Evolutionary conservation across 64 coral and sea anemone genomes (phyloP).

Genomic region (Montipora cactus): DNA sequence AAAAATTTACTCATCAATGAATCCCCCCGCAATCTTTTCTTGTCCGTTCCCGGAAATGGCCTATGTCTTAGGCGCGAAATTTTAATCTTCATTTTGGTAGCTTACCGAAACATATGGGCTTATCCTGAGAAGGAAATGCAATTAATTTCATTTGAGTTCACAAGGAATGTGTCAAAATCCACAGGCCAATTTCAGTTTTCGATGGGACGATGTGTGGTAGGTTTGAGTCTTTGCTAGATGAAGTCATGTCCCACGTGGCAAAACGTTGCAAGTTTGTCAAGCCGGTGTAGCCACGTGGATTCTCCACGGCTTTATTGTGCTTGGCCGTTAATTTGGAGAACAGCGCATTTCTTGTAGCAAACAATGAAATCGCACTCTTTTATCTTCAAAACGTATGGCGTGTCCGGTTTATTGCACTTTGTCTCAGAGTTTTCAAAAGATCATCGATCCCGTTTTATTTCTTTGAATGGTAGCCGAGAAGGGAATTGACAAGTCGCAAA

Average conservation of each 20-base stretch:
- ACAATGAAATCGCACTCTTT: constrained; percentile 48
- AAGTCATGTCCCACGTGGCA: constrained; percentile 56
- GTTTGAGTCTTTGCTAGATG: constrained; percentile 40
- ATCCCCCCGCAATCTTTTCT: neutral
- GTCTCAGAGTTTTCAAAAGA: constrained; percentile 22
- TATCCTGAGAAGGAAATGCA: neutral
- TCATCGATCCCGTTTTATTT: constrained; percentile 10
- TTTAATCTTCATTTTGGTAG: constrained; percentile 19
- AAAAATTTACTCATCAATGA: neutral
- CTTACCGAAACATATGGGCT: neutral
- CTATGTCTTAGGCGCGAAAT: constrained; percentile 27
- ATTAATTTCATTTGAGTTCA: constrained; percentile 27
- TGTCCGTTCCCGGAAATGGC: constrained; percentile 42
- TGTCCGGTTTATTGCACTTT: constrained; percentile 26
- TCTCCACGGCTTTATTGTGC: neutral
- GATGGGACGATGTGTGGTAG: constrained; percentile 12
- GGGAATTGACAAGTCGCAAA: neutral
- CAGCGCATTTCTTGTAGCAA: constrained; percentile 17
- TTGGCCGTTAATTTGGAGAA: neutral
- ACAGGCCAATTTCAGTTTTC: neutral
- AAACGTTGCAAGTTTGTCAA: constrained; percentile 42
- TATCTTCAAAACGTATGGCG: constrained; percentile 25
- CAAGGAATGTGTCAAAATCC: neutral
- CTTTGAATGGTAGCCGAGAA: constrained; percentile 25
- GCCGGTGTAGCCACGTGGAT: constrained; percentile 35